Percentiles rank a stretch among this genome's conserved stretches.
Evolutionary conservation across 1,140 invertebrate species (phyloP).

Genomic region (Drosophila teissieri): DNA sequence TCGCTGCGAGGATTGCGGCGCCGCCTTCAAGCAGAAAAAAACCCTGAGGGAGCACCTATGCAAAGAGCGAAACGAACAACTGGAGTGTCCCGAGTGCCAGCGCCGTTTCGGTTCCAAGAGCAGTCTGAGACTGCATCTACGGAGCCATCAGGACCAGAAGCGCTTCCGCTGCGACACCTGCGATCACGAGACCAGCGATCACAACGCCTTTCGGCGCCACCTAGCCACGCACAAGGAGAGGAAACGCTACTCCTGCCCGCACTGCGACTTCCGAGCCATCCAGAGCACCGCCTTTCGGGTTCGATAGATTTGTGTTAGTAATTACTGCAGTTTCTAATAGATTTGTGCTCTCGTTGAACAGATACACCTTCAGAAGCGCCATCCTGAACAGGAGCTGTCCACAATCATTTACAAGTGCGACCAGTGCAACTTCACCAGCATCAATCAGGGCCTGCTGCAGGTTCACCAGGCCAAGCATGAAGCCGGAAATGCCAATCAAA

Average conservation of each 20-base stretch:
- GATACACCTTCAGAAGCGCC: constrained; percentile 76
- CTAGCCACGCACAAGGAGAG: constrained; percentile 89
- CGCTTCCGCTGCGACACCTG: constrained; percentile 93
- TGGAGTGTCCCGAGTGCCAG: constrained; percentile 90
- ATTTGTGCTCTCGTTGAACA: constrained; percentile 4
- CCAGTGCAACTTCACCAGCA: constrained; percentile 67
- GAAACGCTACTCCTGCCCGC: constrained; percentile 89
- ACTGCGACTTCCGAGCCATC: constrained; percentile 89
- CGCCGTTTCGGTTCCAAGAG: constrained; percentile 88
- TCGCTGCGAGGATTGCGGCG: constrained; percentile 72
- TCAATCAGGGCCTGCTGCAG: constrained; percentile 72
- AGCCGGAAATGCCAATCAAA: neutral
- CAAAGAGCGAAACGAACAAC: constrained; percentile 81
- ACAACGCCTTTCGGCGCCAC: constrained; percentile 92
- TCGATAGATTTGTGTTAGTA: neutral
- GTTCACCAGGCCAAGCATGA: constrained; percentile 79
- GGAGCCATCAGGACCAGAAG: constrained; percentile 90
- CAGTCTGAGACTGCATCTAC: constrained; percentile 89
- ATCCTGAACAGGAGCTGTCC: constrained; percentile 73
- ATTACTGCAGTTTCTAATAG: no score
- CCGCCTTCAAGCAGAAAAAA: constrained; percentile 76
- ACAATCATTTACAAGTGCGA: constrained; percentile 71
- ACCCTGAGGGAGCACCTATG: constrained; percentile 75
- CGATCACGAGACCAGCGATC: constrained; percentile 90
- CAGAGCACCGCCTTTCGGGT: constrained; percentile 88